Evolutionary conservation across 2,113 vertebrate species (phyloP).

Genomic region (Ochotona princeps): DNA sequence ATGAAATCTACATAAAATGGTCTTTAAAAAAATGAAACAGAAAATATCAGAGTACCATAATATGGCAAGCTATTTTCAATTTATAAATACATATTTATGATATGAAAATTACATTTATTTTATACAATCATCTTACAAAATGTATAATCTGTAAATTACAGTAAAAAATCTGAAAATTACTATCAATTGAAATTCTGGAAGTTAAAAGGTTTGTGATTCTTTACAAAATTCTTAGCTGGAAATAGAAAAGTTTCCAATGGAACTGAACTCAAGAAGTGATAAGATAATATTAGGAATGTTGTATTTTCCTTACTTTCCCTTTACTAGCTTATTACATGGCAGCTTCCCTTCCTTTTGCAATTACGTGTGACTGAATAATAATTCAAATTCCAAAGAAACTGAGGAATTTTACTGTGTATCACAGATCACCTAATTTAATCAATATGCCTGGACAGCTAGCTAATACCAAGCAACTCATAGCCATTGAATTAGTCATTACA

Average conservation of each 20-base stretch:
- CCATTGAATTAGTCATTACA: neutral
- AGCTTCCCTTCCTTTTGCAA: constrained; percentile 22
- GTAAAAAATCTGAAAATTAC: neutral
- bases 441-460: neutral
- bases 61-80: neutral
- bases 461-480: neutral
- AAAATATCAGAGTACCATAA: neutral
- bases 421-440: neutral
- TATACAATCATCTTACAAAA: neutral
- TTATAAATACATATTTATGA: neutral
- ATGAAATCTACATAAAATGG: neutral
- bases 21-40: neutral
- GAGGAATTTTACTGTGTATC: neutral
- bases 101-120: neutral
- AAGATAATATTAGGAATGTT: constrained; percentile 41
- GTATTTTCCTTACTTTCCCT: neutral
- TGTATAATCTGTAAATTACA: constrained; percentile 21
- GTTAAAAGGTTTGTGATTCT: constrained; percentile 20
- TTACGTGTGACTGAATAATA: constrained; percentile 11
- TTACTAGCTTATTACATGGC: neutral
- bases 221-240: constrained; percentile 14
- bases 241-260: constrained; percentile 1
- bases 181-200: neutral
- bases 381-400: constrained; percentile 24
- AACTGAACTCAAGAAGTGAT: neutral